phyloP scores from a whole-genome alignment of 2,888 invertebrate species.

The Drosophila limbata region DNA sequence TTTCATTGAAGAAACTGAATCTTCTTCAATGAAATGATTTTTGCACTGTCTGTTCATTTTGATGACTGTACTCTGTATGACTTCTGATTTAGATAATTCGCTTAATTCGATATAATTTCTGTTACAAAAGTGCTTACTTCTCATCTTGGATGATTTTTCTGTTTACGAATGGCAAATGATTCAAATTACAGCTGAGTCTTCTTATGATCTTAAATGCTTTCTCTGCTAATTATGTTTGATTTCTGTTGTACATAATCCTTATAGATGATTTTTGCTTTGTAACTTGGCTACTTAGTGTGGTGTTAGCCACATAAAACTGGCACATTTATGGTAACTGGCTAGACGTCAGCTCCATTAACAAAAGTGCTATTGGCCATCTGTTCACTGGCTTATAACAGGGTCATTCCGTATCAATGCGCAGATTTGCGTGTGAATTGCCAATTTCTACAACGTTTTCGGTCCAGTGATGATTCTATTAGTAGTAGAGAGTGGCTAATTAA shows the following conservation, averaged over 20 bases:
- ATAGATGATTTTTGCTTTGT: background rate
- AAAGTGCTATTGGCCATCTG: constrained; percentile 12
- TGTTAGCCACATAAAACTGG: background rate
- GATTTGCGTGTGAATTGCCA: constrained; percentile 47
- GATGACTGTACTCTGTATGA: background rate
- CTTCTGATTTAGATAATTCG: background rate
- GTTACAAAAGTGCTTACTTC: no score
- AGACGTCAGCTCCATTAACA: constrained; percentile 2
- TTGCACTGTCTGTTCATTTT: constrained; percentile 4
- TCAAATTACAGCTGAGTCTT: background rate
- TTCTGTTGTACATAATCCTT: constrained; percentile 3
- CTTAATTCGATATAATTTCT: background rate
- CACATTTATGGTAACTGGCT: constrained; percentile 15
- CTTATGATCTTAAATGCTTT: background rate
- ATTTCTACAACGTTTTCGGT: constrained; percentile 21
- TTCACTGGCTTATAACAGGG: constrained; percentile 40
- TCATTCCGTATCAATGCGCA: constrained; percentile 51
- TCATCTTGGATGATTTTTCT: background rate
- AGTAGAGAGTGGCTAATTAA: constrained; percentile 6
- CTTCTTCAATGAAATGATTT: background rate
- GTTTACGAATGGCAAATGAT: background rate
- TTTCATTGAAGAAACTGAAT: no score
- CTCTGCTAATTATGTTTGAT: background rate
- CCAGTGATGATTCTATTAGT: constrained; percentile 23
- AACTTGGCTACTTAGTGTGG: constrained; percentile 14